phyloP scores from a whole-genome alignment of 2,888 invertebrate species.

The Cheilosia variabilis region DNA sequence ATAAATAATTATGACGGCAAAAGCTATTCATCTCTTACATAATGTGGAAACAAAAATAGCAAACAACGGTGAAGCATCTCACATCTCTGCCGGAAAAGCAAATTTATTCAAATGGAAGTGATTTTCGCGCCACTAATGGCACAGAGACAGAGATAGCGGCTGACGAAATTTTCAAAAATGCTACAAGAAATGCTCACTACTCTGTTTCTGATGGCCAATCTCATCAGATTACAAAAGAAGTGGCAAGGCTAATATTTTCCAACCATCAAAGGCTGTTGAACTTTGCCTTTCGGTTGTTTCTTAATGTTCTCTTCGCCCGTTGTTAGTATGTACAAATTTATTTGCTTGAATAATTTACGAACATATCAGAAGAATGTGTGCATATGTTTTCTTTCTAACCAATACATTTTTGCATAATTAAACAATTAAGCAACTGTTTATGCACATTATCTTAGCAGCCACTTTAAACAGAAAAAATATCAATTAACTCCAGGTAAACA shows the following conservation, averaged over 20 bases:
- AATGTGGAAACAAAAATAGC: constrained; percentile 40
- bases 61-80: constrained; percentile 19
- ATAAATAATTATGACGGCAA: constrained; percentile 24
- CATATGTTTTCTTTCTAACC: neutral
- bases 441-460: constrained; percentile 9
- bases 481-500: constrained; percentile 16
- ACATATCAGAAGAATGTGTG: neutral
- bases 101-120: constrained; percentile 57
- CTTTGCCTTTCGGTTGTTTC: constrained; percentile 20
- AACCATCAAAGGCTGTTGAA: constrained; percentile 25
- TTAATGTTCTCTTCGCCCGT: constrained; percentile 23
- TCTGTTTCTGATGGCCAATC: constrained; percentile 28
- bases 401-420: constrained; percentile 44
- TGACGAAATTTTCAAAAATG: constrained; percentile 39
- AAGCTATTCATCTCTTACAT: constrained; percentile 55
- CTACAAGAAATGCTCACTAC: constrained; percentile 26
- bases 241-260: constrained; percentile 8
- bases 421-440: constrained; percentile 26
- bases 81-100: constrained; percentile 52
- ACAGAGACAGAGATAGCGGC: neutral
- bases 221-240: constrained; percentile 40
- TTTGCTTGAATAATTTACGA: constrained; percentile 22
- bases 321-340: constrained; percentile 10
- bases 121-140: constrained; percentile 47
- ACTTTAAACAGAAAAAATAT: neutral